Evolutionary conservation across 2,888 invertebrate genomes (phyloP).

Genomic region (Xylota sylvarum): DNA sequence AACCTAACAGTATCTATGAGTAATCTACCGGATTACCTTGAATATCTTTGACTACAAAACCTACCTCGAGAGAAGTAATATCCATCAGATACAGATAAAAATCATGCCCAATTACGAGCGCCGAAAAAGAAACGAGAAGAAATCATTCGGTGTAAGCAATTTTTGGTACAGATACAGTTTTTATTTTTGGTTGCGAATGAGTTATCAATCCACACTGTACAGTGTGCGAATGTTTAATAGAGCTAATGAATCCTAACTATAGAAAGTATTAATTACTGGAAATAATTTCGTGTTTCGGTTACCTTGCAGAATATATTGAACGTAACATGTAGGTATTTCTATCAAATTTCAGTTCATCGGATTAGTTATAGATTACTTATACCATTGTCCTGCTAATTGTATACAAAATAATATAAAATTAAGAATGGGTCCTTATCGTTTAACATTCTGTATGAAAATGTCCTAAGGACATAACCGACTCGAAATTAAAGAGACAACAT

Average conservation of each 20-base stretch:
- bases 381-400: too few relatives aligned
- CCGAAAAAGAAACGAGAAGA: constrained; percentile 10
- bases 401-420: too few relatives aligned
- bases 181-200: not conserved
- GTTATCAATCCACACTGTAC: not conserved
- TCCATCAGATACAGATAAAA: constrained; percentile 15
- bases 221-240: constrained; percentile 2
- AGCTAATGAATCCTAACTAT: not conserved
- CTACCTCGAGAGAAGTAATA: constrained; percentile 3
- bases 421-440: too few relatives aligned
- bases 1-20: constrained; percentile 8
- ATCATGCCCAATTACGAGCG: constrained; percentile 7
- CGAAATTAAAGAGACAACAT: too few relatives aligned
- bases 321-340: too few relatives aligned
- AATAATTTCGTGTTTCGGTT: too few relatives aligned
- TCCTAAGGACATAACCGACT: too few relatives aligned
- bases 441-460: too few relatives aligned
- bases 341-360: too few relatives aligned
- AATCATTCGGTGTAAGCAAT: constrained; percentile 9
- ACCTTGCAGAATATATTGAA: too few relatives aligned
- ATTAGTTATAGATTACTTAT: too few relatives aligned
- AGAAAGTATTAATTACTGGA: not conserved
- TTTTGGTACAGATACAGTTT: constrained; percentile 6
- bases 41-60: constrained; percentile 11
- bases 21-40: constrained; percentile 34